These are phyloP conservation scores for Chloropsis hardwickii DNA, from an alignment of 2,113 vertebrate genomes.

Conservation along the genomic window DNA sequence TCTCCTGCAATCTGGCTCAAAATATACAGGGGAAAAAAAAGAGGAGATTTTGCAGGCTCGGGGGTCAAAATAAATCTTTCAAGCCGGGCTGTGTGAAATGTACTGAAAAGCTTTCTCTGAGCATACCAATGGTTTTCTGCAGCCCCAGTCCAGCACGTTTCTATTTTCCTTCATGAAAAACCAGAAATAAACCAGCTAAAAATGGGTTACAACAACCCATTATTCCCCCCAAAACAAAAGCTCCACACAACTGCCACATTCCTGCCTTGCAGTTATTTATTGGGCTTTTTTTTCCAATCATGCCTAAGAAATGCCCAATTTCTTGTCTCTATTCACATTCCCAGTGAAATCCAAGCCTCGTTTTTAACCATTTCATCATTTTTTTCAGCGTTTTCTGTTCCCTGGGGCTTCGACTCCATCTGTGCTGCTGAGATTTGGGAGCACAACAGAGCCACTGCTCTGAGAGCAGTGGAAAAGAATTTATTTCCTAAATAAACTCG, in stretches of 20 bases:
- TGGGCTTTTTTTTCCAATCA: neutral
- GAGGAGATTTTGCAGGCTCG: neutral
- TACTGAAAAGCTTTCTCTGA: neutral
- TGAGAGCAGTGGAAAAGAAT: neutral
- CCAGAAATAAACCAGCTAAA: neutral
- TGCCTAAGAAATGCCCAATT: neutral
- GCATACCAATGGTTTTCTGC: neutral
- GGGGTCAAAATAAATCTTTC: slow-evolving; percentile 5
- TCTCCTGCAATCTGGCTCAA: neutral
- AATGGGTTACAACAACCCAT: neutral
- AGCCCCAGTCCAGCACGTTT: neutral
- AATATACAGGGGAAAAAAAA: neutral
- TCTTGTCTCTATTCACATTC: neutral
- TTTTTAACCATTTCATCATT: neutral
- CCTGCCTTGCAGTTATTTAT: neutral
- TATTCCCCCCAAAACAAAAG: neutral
- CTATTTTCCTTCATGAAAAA: neutral
- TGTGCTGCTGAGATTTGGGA: neutral
- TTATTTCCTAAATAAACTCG: neutral
- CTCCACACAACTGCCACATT: neutral
- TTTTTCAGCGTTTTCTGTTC: neutral
- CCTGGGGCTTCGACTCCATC: neutral
- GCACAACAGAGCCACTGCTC: neutral
- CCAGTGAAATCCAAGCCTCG: neutral
- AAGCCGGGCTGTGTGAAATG: neutral